Percentiles rank a stretch among this genome's conserved stretches.
phyloP scores from a whole-genome alignment of 92 coral and sea anemone genomes.

The Umimayanthus chanpuru region DNA sequence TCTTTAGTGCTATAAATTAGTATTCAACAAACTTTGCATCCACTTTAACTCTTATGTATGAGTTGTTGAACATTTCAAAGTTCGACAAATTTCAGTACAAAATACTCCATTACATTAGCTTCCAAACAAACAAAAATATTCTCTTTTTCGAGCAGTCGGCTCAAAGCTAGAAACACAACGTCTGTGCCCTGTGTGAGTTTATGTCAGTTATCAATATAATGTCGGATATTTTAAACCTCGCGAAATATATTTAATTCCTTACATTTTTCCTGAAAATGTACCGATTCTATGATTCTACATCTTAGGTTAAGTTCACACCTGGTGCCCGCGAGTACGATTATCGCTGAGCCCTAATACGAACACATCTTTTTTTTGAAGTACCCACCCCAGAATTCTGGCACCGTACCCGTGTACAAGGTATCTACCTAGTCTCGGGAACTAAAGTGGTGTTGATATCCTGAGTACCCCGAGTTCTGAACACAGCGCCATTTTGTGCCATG shows the following conservation, averaged over 20 bases:
- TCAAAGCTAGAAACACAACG: background rate
- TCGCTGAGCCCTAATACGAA: too few relatives aligned
- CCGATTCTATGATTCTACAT: background rate
- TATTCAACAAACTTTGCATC: background rate
- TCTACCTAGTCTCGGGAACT: too few relatives aligned
- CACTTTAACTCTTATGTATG: background rate
- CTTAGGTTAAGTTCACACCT: too few relatives aligned
- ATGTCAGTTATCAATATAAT: background rate
- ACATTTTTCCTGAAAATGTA: background rate
- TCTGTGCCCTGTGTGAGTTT: background rate
- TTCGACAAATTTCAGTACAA: background rate
- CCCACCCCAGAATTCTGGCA: too few relatives aligned
- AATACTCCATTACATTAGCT: constrained; percentile 3
- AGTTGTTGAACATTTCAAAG: background rate
- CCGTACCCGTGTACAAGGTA: too few relatives aligned
- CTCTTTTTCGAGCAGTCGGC: background rate
- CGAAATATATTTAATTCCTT: background rate
- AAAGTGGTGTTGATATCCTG: too few relatives aligned
- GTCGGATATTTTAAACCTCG: background rate
- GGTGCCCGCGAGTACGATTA: too few relatives aligned
- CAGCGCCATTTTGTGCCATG: too few relatives aligned
- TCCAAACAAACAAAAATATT: background rate
- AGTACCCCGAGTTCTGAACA: too few relatives aligned
- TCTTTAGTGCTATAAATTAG: background rate
- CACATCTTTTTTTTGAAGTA: too few relatives aligned